These are phyloP conservation scores for Netelia inedita DNA, from an alignment of 2,888 invertebrate genomes.

Conservation along the genomic window DNA sequence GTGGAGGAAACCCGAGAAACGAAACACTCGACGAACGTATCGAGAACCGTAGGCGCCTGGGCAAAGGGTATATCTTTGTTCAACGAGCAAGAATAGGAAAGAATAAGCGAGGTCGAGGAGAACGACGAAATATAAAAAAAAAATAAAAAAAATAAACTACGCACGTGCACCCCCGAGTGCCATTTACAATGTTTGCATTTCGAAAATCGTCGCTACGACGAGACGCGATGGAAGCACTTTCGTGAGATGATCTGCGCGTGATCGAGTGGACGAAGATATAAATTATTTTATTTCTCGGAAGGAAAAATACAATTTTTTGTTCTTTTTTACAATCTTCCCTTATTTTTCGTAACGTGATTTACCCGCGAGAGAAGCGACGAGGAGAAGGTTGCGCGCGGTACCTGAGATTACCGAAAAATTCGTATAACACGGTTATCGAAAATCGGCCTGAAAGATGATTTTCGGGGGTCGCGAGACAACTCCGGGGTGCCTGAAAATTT, in stretches of 20 bases:
- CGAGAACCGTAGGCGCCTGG: neutral
- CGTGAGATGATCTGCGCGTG: neutral
- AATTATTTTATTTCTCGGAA: neutral
- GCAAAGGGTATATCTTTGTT: neutral
- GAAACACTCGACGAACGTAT: neutral
- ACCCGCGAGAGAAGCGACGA: too few species aligned
- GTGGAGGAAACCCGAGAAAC: neutral
- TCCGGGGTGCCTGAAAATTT: too few species aligned
- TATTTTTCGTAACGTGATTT: too few species aligned
- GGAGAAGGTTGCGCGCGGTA: too few species aligned
- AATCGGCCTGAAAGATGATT: too few species aligned
- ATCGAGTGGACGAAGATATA: neutral
- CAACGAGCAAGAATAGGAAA: neutral
- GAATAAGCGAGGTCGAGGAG: neutral
- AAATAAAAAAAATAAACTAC: neutral
- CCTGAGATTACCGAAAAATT: too few species aligned
- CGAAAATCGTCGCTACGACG: neutral
- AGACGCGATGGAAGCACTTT: neutral
- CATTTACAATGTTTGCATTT: neutral
- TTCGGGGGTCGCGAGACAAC: too few species aligned
- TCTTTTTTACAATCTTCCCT: too few species aligned
- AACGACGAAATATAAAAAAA: neutral
- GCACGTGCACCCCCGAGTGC: slow-evolving; percentile 3
- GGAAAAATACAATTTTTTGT: too few species aligned
- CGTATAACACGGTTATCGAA: too few species aligned